Conservation (phyloP, 2,113 vertebrate species). For the Probosciger aterrimus region DNA sequence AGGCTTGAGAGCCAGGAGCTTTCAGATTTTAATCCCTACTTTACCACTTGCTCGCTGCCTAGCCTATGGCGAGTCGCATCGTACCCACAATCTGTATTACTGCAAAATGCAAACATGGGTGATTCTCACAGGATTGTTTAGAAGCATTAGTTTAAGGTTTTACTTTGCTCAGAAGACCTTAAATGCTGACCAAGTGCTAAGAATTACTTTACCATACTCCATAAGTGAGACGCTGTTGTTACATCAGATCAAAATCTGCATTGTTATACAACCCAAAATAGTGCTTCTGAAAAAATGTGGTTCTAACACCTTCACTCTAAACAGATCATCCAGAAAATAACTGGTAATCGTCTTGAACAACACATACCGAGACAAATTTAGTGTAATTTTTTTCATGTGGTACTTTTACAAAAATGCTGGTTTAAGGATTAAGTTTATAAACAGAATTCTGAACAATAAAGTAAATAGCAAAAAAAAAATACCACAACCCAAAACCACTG, state of each 20-base stretch:
- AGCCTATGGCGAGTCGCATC: background rate
- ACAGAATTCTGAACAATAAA: background rate
- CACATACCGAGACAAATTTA: background rate
- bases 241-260: background rate
- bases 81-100: background rate
- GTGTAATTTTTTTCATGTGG: background rate
- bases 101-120: background rate
- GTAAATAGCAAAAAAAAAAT: background rate
- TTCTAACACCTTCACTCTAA: background rate
- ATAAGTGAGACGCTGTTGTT: background rate
- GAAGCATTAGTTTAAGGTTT: background rate
- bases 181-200: background rate
- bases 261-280: background rate
- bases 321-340: conserved; percentile 4
- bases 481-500: no score
- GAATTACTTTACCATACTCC: background rate
- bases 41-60: background rate
- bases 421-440: background rate
- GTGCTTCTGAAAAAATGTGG: background rate
- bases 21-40: background rate
- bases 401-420: background rate
- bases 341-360: background rate
- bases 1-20: background rate
- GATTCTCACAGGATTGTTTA: background rate
- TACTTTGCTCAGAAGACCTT: background rate